These are phyloP conservation scores for Eudyptes chrysolophus DNA, from an alignment of 2,113 vertebrate genomes.

Conservation along the genomic window DNA sequence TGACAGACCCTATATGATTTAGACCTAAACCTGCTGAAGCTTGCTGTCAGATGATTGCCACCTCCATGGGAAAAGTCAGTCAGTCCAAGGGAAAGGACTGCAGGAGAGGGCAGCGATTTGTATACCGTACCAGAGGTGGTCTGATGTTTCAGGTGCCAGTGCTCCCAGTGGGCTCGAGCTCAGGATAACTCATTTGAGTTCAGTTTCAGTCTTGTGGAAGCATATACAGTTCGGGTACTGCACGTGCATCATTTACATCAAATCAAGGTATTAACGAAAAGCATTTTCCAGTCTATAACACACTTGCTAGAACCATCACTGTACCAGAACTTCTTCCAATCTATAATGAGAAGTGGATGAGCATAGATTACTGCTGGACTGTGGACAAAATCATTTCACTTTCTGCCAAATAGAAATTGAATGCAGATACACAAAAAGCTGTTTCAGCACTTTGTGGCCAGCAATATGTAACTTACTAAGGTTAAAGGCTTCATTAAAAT, in stretches of 20 bases:
- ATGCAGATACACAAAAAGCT: neutral
- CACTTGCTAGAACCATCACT: neutral
- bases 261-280: neutral
- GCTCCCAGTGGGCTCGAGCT: neutral
- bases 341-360: neutral
- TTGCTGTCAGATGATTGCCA: neutral
- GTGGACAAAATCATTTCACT: neutral
- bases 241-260: neutral
- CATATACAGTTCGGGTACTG: neutral
- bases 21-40: neutral
- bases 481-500: neutral
- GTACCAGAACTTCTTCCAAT: neutral
- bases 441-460: neutral
- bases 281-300: neutral
- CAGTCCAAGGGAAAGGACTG: neutral
- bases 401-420: neutral
- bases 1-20: neutral
- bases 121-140: neutral
- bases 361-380: neutral
- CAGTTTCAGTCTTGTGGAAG: neutral
- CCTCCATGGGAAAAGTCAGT: neutral
- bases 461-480: neutral
- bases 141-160: neutral
- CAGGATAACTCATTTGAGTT: neutral
- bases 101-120: neutral